Evolutionary conservation across 2,797 vertebrate species (phyloP), one percentile per base, ranked within the genome.

Genomic region (Spheniscus humboldti): DNA sequence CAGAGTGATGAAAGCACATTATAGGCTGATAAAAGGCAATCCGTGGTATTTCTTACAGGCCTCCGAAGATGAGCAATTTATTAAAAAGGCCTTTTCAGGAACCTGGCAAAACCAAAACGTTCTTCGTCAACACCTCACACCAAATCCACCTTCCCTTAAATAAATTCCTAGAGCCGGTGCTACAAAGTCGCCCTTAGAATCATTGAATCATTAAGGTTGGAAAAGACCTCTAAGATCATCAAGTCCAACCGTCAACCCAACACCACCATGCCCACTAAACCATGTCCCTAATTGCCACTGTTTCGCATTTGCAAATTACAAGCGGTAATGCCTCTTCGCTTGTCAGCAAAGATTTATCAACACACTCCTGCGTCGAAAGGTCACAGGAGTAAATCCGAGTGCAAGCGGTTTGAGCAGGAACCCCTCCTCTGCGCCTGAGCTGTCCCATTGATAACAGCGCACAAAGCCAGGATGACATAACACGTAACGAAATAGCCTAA

Each of bases 31-130:
- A 97, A 95, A 95, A 96, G 90, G 90, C 95, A 96, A 96, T 72
- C 90, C 11, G 1, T 30, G 94, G 83, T 93, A 80, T 69, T 95
- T 95, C 95, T 96, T 93, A 96, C 91, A 90, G 80, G 91, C 71
- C 95, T 94, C 95, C 39, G 45, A 93, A 96, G 94, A 94, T 74
- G 83, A 96, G 50, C 86, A 83, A 94, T 97, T 97, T 96, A 97
- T 96, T 96, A 95, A 86, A 93, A 91, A 86, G 82, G 1, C 63
- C 88, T 97, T 96, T 95, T 86, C 83, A 86, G 86, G 86, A 97
- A 96, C 91, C 3, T 15, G 75, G 88, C 43, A n/a, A 87, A 87
- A 85, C 1, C 52, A 69, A 68, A 86, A 56, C 1, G 2, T 28
- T 78, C 80, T 55, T 94, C 52, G n/a, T 72, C 75, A 69, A 82